A percentile compares a stretch with the other conserved stretches of the same genome.
phyloP scores from a whole-genome alignment of 2,888 invertebrate genomes.

The Erannis defoliaria region DNA sequence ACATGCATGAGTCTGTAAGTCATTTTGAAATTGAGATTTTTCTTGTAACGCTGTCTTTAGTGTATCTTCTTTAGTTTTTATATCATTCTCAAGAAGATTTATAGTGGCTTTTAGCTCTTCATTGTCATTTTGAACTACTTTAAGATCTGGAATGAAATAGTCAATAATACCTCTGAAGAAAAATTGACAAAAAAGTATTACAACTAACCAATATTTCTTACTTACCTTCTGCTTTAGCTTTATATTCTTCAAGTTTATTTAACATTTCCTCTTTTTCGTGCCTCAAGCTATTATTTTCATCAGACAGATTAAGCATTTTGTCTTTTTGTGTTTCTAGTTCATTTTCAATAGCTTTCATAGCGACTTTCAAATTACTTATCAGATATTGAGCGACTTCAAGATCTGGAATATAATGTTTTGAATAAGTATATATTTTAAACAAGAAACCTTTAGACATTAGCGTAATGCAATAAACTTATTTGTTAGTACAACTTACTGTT shows the following conservation, averaged over 20 bases:
- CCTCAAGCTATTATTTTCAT: conserved; percentile 8
- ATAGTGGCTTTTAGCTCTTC: conserved; percentile 49
- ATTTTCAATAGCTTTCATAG: conserved; percentile 5
- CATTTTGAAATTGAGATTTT: conserved; percentile 33
- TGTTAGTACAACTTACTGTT: not conserved
- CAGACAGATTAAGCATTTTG: not conserved
- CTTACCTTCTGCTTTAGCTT: conserved; percentile 10
- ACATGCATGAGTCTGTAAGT: conserved; percentile 1
- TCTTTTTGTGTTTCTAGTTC: conserved; percentile 5
- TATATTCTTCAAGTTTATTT: not conserved
- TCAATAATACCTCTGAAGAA: not conserved
- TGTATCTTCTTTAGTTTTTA: conserved; percentile 37
- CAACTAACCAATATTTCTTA: not conserved
- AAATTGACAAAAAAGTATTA: not conserved
- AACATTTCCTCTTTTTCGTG: conserved; percentile 5
- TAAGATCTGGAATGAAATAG: conserved; percentile 48
- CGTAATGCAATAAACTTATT: not conserved
- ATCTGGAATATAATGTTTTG: conserved; percentile 5
- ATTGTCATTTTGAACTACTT: conserved; percentile 48
- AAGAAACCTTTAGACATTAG: not conserved
- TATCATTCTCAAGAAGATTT: conserved; percentile 43
- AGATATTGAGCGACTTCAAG: conserved; percentile 1
- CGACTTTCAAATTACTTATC: conserved; percentile 1
- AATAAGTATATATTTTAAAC: not conserved
- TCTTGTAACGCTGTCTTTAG: conserved; percentile 46